These are phyloP conservation scores for Ptiloglossa arizonensis DNA, from an alignment of 1,140 invertebrate species.

Conservation along the genomic window DNA sequence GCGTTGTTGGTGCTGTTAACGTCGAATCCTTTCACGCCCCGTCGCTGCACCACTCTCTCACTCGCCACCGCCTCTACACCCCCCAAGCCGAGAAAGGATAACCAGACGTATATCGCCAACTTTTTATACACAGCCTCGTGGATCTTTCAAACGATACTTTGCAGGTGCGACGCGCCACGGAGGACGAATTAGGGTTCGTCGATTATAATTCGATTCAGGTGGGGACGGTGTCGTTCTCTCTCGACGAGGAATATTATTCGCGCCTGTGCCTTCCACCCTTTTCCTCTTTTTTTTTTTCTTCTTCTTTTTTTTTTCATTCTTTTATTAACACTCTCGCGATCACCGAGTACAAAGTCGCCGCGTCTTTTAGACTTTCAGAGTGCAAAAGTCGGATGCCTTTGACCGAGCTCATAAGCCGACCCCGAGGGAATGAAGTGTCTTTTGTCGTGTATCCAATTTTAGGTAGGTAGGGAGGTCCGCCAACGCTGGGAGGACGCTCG, in stretches of 20 bases:
- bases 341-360: background rate
- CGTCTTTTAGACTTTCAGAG: background rate
- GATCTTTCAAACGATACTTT: conserved; percentile 36
- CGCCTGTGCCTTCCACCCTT: too few species aligned
- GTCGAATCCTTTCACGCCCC: conserved; percentile 68
- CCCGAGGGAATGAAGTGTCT: too few species aligned
- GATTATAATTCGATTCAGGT: conserved; percentile 15
- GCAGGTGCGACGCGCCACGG: background rate
- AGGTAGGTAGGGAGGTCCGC: too few species aligned
- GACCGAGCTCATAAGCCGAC: background rate
- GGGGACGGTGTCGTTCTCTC: background rate
- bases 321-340: conserved; percentile 11
- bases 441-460: background rate
- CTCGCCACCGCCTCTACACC: background rate
- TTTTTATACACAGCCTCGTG: conserved; percentile 28
- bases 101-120: conserved; percentile 23
- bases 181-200: conserved; percentile 24
- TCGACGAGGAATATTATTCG: background rate
- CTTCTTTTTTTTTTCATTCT: too few species aligned
- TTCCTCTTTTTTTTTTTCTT: too few species aligned
- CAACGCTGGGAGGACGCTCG: too few species aligned
- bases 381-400: background rate
- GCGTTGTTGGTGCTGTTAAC: conserved; percentile 68
- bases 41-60: conserved; percentile 42
- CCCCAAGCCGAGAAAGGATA: conserved; percentile 59